Evolutionary conservation across 2,888 invertebrate genomes (phyloP).

Genomic region (Lagria hirta): DNA sequence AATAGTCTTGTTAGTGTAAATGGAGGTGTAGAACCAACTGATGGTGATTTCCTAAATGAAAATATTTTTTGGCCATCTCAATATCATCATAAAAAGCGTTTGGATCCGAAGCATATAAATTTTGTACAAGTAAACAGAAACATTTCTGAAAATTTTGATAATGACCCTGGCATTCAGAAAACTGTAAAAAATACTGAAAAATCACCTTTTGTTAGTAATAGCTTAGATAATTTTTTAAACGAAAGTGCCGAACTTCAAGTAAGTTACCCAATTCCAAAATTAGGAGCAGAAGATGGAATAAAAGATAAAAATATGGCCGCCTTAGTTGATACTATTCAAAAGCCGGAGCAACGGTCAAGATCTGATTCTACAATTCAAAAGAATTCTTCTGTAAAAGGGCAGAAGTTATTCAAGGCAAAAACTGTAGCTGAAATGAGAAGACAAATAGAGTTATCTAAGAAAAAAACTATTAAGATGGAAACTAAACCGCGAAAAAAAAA

Average conservation of each 20-base stretch:
- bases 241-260: conserved; percentile 54
- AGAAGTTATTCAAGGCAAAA: conserved; percentile 49
- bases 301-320: conserved; percentile 27
- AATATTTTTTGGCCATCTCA: too few species aligned
- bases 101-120: too few species aligned
- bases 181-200: conserved; percentile 24
- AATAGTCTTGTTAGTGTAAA: too few species aligned
- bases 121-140: conserved; percentile 6
- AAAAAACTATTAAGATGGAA: conserved; percentile 4
- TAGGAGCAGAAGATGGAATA: conserved; percentile 45
- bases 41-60: too few species aligned
- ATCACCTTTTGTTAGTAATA: conserved; percentile 56
- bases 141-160: conserved; percentile 6
- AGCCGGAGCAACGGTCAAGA: not conserved
- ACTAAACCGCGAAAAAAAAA: conserved; percentile 1
- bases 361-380: too few species aligned
- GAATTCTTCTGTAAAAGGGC: too few species aligned
- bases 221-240: conserved; percentile 57
- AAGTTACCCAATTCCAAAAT: conserved; percentile 51
- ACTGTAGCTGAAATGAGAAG: conserved; percentile 59
- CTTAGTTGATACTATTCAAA: conserved; percentile 1
- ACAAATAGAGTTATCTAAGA: conserved; percentile 50
- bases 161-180: conserved; percentile 9
- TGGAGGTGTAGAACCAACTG: too few species aligned
- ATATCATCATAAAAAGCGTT: too few species aligned